Base-by-base conservation (phyloP, 2,888 invertebrate species). In the Brenthis ino region DNA sequence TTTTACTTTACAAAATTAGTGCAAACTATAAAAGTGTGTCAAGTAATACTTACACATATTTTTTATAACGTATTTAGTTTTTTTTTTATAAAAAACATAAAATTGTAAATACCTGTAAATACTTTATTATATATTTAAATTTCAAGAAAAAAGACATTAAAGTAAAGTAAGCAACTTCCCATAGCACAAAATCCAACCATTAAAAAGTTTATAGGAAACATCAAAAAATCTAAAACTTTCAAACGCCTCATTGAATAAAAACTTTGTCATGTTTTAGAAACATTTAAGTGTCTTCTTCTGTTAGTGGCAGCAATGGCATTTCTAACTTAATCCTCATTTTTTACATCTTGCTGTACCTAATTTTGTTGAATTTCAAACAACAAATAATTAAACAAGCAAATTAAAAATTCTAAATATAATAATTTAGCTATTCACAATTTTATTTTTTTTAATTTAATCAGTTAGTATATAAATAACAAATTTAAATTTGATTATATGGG, bases 241-340 rank as follows among this genome's bases (percentile, higher is more conserved):
- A 65, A 67, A 65, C 47, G 67, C 64, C 47, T 67, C 71, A 65
- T 69, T 69, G 69, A 64, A 70, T 48, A 72, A 69, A 70, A 76
- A 72, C 64, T 74, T 76, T 73, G 66, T 67, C 68, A 65, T 69
- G 72, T 73, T 74, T 74, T 72, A 65, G 69, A 71, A 75, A 74
- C 70, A 74, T 67, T 75, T 77, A 77, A 79, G 79, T 79, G 78
- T 75, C 68, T 78, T 79, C 69, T 71, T 70, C 71, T 79, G 79
- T 79, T 69, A 71, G 71, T 70, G 72, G 72, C 65, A 65, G 64
- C 71, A 72, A 71, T 55, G 58, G 71, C 20, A 4, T 55, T 57
- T 53, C 66, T 56, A 67, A 68, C 57, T 58, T 14, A 13, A 28
- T 47, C n/a, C 55, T 5, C 0, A 48, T 20, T n/a, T 37, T 47